These are phyloP conservation scores for Caenorhabditis macrosperma DNA, from an alignment of 2,888 invertebrate species.

Conservation along the genomic window DNA sequence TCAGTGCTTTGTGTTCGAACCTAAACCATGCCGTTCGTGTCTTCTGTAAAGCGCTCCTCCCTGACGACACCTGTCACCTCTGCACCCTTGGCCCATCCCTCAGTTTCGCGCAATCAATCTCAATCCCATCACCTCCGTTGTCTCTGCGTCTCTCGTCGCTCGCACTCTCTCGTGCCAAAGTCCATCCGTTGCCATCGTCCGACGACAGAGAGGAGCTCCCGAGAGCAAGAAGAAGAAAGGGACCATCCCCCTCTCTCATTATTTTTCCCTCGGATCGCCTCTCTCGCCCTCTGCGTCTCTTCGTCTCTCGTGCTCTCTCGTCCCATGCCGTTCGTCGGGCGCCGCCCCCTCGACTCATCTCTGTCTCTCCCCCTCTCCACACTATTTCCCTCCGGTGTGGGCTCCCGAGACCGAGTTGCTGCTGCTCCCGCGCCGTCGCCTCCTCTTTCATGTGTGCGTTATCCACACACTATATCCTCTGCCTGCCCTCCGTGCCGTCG, in stretches of 20 bases:
- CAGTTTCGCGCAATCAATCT: conserved; percentile 59
- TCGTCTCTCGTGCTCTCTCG: conserved; percentile 13
- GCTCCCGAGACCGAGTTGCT: conserved; percentile 43
- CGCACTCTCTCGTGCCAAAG: conserved; percentile 9
- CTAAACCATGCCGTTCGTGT: not conserved
- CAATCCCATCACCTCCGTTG: conserved; percentile 41
- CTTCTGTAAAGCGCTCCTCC: conserved; percentile 22
- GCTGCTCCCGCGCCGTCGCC: conserved; percentile 45
- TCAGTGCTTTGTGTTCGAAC: too few species aligned
- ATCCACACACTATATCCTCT: conserved; percentile 48
- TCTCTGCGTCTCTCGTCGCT: conserved; percentile 2
- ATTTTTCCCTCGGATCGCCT: conserved; percentile 49
- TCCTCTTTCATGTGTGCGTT: conserved; percentile 53
- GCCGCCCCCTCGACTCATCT: conserved; percentile 55
- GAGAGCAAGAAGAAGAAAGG: conserved; percentile 23
- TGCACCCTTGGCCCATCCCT: conserved; percentile 41
- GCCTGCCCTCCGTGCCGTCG: conserved; percentile 39
- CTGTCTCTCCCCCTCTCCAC: conserved; percentile 17
- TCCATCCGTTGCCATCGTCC: conserved; percentile 32
- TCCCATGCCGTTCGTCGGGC: conserved; percentile 54
- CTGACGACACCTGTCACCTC: conserved; percentile 39
- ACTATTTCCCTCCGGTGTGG: conserved; percentile 50
- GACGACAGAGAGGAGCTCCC: conserved; percentile 16
- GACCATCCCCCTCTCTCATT: conserved; percentile 46
- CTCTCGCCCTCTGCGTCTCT: conserved; percentile 32